phyloP scores from a whole-genome alignment of 2,797 vertebrate genomes.

The Margarornis squamiger region DNA sequence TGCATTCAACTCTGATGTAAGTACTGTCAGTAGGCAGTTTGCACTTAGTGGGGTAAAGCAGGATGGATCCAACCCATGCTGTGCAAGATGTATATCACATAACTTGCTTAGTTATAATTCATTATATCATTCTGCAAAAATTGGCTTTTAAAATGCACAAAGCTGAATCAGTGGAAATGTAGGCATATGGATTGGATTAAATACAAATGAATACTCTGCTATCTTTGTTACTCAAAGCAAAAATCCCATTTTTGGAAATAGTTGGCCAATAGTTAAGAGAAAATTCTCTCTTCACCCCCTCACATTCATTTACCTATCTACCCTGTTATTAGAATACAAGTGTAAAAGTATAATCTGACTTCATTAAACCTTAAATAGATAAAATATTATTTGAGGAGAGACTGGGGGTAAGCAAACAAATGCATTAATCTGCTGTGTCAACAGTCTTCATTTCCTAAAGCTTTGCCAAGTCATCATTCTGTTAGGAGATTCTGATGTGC shows the following conservation, averaged over 20 bases:
- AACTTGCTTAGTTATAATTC: not conserved
- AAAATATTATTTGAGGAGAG: not conserved
- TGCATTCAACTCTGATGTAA: not conserved
- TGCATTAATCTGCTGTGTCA: conserved; percentile 26
- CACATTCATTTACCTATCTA: not conserved
- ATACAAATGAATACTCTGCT: not conserved
- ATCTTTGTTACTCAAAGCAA: not conserved
- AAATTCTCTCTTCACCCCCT: not conserved
- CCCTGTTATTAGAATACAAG: not conserved
- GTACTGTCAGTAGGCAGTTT: not conserved
- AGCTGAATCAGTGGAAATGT: not conserved
- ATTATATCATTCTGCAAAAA: not conserved
- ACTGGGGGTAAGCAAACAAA: not conserved
- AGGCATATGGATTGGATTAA: not conserved
- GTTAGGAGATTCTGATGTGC: not conserved
- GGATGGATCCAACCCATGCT: not conserved
- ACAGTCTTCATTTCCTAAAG: not conserved
- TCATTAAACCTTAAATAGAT: not conserved
- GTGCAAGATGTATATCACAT: not conserved
- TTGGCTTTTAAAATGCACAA: not conserved
- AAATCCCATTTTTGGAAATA: not conserved
- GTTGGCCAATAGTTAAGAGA: not conserved
- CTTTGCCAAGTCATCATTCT: conserved; percentile 1
- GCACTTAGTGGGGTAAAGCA: not conserved
- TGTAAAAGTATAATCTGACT: not conserved